phyloP scores from a whole-genome alignment of 2,113 vertebrate species.

The Alaudala cheleensis region DNA sequence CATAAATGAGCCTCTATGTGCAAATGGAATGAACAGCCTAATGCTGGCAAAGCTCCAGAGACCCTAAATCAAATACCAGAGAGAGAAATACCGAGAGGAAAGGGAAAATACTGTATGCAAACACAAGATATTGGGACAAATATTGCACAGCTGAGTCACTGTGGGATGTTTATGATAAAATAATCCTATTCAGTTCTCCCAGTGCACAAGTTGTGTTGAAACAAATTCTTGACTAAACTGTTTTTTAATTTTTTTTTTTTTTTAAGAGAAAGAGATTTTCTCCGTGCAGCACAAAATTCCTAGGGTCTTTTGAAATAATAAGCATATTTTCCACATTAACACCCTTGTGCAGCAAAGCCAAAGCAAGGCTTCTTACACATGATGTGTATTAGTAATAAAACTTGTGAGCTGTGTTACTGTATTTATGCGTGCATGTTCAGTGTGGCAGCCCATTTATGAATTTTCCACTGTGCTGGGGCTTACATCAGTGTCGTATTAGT shows the following conservation, averaged over 20 bases:
- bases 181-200: not conserved
- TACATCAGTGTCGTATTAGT: slow-evolving; percentile 80
- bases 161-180: not conserved
- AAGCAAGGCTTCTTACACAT: not conserved
- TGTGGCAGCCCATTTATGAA: not conserved
- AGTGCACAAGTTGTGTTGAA: not conserved
- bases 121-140: not conserved
- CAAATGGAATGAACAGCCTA: not conserved
- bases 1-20: not conserved
- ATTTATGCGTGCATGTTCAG: not conserved
- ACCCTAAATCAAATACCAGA: not conserved
- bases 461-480: not conserved
- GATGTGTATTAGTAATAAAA: not conserved
- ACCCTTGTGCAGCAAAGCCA: not conserved
- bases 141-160: not conserved
- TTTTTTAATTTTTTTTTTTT: not conserved
- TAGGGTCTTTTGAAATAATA: not conserved
- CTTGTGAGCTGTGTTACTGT: not conserved
- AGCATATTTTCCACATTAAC: not conserved
- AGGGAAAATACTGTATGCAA: not conserved
- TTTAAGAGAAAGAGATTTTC: not conserved
- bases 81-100: not conserved
- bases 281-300: not conserved
- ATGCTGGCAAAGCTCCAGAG: not conserved
- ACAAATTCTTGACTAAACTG: not conserved